Evolutionary conservation across 2,888 invertebrate species (phyloP).

Genomic region (Dynastes tityus): DNA sequence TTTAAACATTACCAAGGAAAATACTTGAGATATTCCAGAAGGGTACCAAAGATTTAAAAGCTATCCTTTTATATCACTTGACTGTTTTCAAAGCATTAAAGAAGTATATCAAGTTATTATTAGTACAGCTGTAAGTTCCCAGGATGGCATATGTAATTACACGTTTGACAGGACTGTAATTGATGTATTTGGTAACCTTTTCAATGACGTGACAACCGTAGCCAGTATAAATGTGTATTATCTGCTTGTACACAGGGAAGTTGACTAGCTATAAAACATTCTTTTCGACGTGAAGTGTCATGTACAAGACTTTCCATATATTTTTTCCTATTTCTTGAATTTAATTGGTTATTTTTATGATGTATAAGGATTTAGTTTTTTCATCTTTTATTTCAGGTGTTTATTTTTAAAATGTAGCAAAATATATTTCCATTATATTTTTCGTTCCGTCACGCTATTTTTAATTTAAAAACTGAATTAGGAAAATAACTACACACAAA

Average conservation of each 20-base stretch:
- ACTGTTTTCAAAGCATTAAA: too few relatives aligned
- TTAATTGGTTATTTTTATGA: conserved; percentile 8
- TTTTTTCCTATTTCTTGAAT: neutral
- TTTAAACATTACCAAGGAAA: too few relatives aligned
- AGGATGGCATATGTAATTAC: neutral
- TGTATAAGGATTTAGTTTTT: neutral
- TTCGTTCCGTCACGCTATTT: neutral
- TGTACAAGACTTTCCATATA: neutral
- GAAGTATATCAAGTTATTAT: too few relatives aligned
- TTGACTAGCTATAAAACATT: neutral
- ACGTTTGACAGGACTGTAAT: neutral
- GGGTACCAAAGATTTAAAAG: too few relatives aligned
- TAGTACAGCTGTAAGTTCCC: neutral
- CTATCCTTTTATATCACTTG: too few relatives aligned
- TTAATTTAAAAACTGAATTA: neutral
- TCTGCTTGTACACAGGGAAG: too few relatives aligned
- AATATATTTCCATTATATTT: too few relatives aligned
- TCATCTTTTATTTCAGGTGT: neutral
- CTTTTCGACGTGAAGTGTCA: neutral
- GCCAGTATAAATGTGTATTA: neutral
- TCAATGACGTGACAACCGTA: neutral
- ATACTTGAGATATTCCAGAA: too few relatives aligned
- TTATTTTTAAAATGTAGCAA: neutral
- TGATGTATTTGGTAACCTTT: neutral
- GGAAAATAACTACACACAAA: neutral